Conservation (phyloP, 2,888 invertebrate species). For the Amphipoea lucens region DNA sequence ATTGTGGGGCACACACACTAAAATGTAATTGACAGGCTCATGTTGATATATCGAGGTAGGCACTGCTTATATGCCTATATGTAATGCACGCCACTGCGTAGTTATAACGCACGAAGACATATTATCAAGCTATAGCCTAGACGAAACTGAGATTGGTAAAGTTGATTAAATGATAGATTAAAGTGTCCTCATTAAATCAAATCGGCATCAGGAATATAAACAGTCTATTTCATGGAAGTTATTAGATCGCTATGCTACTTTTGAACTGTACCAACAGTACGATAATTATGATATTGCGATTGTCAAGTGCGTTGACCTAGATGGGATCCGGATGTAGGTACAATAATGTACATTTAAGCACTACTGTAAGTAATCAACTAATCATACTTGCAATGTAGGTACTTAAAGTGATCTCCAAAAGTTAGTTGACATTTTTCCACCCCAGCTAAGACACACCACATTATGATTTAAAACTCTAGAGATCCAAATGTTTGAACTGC, state of each 20-base stretch:
- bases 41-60: too few species aligned
- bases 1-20: too few species aligned
- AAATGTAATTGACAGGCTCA: too few species aligned
- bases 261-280: not conserved
- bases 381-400: not conserved
- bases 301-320: slow-evolving; percentile 16
- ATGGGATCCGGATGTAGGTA: slow-evolving; percentile 12
- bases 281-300: slow-evolving; percentile 3
- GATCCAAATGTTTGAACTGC: too few species aligned
- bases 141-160: not conserved
- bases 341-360: not conserved
- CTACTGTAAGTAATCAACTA: not conserved
- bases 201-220: not conserved
- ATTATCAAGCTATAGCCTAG: not conserved
- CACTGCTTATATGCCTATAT: too few species aligned
- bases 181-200: slow-evolving; percentile 30
- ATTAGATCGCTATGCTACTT: not conserved
- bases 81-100: too few species aligned
- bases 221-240: not conserved
- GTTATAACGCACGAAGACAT: too few species aligned
- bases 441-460: too few species aligned
- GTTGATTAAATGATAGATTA: slow-evolving; percentile 23
- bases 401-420: too few species aligned
- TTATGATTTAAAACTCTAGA: too few species aligned
- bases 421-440: too few species aligned